Evolutionary conservation across 2,888 invertebrate genomes (phyloP).

Genomic region (Abrostola triplasia): DNA sequence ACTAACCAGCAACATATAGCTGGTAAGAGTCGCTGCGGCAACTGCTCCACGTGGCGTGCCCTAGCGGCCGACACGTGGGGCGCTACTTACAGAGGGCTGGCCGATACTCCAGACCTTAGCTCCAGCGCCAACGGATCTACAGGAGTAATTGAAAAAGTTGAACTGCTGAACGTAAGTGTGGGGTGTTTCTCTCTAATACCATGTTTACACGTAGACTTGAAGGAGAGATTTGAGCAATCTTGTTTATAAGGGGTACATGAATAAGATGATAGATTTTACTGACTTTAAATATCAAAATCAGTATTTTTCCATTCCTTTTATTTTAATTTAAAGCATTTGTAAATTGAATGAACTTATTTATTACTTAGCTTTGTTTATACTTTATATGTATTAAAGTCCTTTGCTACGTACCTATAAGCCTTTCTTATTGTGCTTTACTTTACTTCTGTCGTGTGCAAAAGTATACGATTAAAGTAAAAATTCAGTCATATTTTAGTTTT

Average conservation of each 20-base stretch:
- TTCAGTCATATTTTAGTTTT: not conserved
- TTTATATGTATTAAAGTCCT: too few relatives aligned
- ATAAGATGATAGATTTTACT: not conserved
- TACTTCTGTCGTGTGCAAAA: too few relatives aligned
- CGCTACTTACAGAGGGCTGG: slow-evolving; percentile 73
- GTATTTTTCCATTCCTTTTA: too few relatives aligned
- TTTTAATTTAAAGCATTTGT: too few relatives aligned
- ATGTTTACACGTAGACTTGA: not conserved
- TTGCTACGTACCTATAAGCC: too few relatives aligned
- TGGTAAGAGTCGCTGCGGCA: slow-evolving; percentile 77
- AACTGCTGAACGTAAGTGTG: slow-evolving; percentile 74
- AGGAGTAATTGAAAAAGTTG: slow-evolving; percentile 71
- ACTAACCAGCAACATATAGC: slow-evolving; percentile 76
- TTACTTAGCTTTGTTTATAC: too few relatives aligned
- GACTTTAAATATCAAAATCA: too few relatives aligned
- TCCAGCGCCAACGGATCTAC: slow-evolving; percentile 49
- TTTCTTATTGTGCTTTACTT: too few relatives aligned
- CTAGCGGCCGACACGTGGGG: slow-evolving; percentile 89
- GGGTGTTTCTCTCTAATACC: not conserved
- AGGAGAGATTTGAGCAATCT: not conserved
- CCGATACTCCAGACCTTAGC: slow-evolving; percentile 40
- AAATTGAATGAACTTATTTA: too few relatives aligned
- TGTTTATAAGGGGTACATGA: not conserved
- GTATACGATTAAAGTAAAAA: too few relatives aligned
- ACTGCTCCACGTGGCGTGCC: slow-evolving; percentile 85